A percentile compares a stretch with the other conserved stretches of the same genome.
These are phyloP conservation scores for Eumacrocentrus americanus DNA, from an alignment of 2,888 invertebrate species.

Conservation along the genomic window DNA sequence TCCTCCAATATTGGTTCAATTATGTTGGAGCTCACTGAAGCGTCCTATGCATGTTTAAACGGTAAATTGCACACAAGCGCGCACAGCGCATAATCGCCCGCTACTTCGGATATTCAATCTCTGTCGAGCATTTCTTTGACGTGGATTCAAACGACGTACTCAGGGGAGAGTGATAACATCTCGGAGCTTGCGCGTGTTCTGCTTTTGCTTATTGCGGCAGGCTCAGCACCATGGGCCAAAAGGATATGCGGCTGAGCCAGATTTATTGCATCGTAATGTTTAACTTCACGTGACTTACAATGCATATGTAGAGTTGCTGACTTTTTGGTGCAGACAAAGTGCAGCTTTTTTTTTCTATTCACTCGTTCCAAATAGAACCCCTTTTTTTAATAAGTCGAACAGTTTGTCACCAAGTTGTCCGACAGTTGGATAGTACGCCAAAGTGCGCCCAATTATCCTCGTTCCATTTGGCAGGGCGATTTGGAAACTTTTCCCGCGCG, in stretches of 20 bases:
- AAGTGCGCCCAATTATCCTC: conserved; percentile 22
- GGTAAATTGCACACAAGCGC: neutral
- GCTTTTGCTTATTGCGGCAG: neutral
- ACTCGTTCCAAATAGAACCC: neutral
- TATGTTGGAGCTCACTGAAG: neutral
- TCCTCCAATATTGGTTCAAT: neutral
- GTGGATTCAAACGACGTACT: conserved; percentile 18
- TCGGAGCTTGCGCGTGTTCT: neutral
- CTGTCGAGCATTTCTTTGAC: conserved; percentile 26
- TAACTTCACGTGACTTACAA: too few relatives aligned
- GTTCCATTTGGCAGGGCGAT: conserved; percentile 24
- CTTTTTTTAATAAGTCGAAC: neutral
- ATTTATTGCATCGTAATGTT: conserved; percentile 17
- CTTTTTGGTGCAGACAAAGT: too few relatives aligned
- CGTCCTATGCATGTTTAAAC: neutral
- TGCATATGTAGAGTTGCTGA: too few relatives aligned
- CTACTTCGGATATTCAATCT: conserved; percentile 11
- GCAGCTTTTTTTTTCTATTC: too few relatives aligned
- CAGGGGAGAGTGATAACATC: conserved; percentile 6
- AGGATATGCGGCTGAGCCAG: neutral
- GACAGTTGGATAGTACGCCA: conserved; percentile 12
- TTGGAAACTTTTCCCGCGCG: conserved; percentile 17
- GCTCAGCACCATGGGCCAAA: neutral
- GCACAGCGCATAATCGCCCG: neutral
- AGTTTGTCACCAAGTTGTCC: conserved; percentile 5